These are phyloP conservation scores for Adelges cooleyi DNA, from an alignment of 1,140 invertebrate genomes.

Conservation along the genomic window DNA sequence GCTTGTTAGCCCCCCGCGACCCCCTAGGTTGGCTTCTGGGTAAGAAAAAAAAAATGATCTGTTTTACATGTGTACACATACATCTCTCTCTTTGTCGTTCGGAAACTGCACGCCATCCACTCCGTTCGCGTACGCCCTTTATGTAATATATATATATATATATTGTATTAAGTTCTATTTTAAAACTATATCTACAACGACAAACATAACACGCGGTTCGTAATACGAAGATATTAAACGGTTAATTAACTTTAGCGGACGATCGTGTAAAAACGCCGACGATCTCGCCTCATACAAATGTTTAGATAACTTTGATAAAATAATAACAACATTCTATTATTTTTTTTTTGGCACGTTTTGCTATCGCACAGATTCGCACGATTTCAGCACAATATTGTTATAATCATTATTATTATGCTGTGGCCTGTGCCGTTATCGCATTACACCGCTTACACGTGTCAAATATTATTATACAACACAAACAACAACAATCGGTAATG, in stretches of 20 bases:
- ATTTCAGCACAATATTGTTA: too few species aligned
- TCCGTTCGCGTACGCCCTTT: not conserved
- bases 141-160: too few species aligned
- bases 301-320: too few species aligned
- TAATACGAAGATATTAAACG: slow-evolving; percentile 6
- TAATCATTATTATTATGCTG: too few species aligned
- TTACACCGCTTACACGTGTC: too few species aligned
- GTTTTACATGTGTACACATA: slow-evolving; percentile 18
- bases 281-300: too few species aligned
- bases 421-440: too few species aligned
- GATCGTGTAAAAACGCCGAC: slow-evolving; percentile 17
- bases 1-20: slow-evolving; percentile 14
- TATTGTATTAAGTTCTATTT: slow-evolving; percentile 5
- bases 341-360: too few species aligned
- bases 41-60: slow-evolving; percentile 14
- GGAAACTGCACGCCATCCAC: not conserved
- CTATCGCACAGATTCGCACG: too few species aligned
- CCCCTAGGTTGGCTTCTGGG: not conserved
- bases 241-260: not conserved
- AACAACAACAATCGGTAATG: not conserved
- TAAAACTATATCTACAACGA: too few species aligned
- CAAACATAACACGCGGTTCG: too few species aligned
- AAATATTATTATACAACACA: not conserved
- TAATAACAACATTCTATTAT: too few species aligned
- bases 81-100: not conserved